Conservation (phyloP, 1,140 invertebrate species). For the Saxidomus purpurata region DNA sequence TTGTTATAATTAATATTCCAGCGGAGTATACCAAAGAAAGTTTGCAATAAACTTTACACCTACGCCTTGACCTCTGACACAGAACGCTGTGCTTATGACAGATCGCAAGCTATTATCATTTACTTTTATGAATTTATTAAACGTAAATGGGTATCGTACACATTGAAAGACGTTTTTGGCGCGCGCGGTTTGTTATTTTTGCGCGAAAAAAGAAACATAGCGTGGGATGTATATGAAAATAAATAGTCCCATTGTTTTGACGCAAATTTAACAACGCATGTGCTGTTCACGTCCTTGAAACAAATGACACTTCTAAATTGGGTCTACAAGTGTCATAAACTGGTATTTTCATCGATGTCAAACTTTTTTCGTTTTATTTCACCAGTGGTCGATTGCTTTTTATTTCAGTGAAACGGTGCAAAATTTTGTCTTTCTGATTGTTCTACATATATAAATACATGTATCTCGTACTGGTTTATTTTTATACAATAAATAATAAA, state of each 20-base stretch:
- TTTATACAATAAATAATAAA: no score
- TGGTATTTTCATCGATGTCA: background rate
- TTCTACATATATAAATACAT: no score
- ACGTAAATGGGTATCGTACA: background rate
- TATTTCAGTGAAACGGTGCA: no score
- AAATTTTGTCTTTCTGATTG: no score
- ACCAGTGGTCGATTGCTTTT: no score
- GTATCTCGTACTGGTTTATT: no score
- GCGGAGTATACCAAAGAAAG: background rate
- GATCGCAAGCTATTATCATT: conserved; percentile 7
- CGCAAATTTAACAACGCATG: background rate
- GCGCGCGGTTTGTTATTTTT: background rate
- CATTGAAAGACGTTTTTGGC: background rate
- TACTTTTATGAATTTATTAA: background rate
- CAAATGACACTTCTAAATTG: background rate
- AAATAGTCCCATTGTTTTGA: background rate
- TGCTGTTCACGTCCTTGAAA: background rate
- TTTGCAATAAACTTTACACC: background rate
- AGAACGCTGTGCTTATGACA: conserved; percentile 1
- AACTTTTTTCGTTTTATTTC: background rate
- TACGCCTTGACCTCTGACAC: background rate
- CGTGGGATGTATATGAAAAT: background rate
- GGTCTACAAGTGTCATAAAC: background rate
- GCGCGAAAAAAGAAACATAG: background rate
- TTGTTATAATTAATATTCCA: background rate